Conservation (phyloP, 2,113 vertebrate genomes). For the Acanthisitta chloris region DNA sequence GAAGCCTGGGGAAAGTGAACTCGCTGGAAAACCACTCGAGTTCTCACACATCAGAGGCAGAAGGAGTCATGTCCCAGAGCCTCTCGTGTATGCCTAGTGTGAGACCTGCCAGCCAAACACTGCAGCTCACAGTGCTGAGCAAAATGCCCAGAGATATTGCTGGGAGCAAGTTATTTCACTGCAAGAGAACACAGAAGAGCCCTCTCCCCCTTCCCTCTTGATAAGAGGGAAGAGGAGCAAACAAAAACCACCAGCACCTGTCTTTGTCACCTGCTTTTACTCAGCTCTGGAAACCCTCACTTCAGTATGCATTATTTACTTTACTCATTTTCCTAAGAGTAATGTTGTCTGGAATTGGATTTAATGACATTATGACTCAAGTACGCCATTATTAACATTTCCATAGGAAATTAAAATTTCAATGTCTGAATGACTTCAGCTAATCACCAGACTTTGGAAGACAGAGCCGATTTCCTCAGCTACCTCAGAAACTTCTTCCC, state of each 20-base stretch:
- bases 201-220: neutral
- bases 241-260: neutral
- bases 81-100: accelerated
- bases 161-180: neutral
- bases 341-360: slow-evolving; percentile 28
- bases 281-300: neutral
- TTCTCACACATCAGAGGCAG: neutral
- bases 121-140: accelerated
- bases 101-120: neutral
- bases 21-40: neutral
- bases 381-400: slow-evolving; percentile 49
- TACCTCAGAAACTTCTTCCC: neutral
- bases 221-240: neutral
- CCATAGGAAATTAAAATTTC: slow-evolving; percentile 61
- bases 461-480: neutral
- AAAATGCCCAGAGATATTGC: neutral
- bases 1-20: neutral
- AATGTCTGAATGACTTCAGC: slow-evolving; percentile 42
- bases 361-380: slow-evolving; percentile 56
- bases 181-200: neutral
- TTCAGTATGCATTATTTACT: slow-evolving; percentile 37
- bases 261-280: neutral
- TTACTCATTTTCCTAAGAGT: slow-evolving; percentile 13
- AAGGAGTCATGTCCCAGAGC: neutral
- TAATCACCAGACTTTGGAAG: slow-evolving; percentile 2